Conservation (phyloP, 2,797 vertebrate genomes). For the Leptatherina wallacei region DNA sequence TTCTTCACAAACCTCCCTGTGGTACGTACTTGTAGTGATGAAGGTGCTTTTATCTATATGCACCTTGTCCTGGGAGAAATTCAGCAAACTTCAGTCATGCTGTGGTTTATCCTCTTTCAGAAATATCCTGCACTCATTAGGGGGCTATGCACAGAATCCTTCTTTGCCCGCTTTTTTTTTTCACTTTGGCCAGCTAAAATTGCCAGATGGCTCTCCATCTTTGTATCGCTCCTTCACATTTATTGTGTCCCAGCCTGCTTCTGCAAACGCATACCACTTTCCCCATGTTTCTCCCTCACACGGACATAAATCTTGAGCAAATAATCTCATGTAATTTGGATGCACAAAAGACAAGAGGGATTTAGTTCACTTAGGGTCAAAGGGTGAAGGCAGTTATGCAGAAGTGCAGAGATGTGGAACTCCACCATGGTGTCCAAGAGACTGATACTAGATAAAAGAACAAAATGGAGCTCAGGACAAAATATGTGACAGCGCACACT, state of each 20-base stretch:
- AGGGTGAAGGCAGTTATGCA: slow-evolving; percentile 12
- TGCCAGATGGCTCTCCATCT: slow-evolving; percentile 64
- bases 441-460: slow-evolving; percentile 21
- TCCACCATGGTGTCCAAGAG: slow-evolving; percentile 9
- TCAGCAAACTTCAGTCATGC: slow-evolving; percentile 32
- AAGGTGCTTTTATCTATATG: slow-evolving; percentile 62
- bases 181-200: slow-evolving; percentile 33
- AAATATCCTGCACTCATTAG: slow-evolving; percentile 44
- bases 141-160: slow-evolving; percentile 24
- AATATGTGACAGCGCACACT: slow-evolving; percentile 56
- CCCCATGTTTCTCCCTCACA: slow-evolving; percentile 3
- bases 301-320: slow-evolving; percentile 31
- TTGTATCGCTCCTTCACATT: slow-evolving; percentile 28
- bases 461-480: slow-evolving; percentile 25
- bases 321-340: slow-evolving; percentile 28
- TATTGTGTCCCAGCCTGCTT: slow-evolving; percentile 45
- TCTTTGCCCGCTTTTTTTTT: slow-evolving; percentile 23
- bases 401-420: slow-evolving; percentile 13
- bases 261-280: slow-evolving; percentile 16
- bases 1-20: slow-evolving; percentile 59
- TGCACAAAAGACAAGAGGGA: slow-evolving; percentile 13
- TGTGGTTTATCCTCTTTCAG: slow-evolving; percentile 40
- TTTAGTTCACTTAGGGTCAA: slow-evolving; percentile 25
- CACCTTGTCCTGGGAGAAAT: slow-evolving; percentile 47
- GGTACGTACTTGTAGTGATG: slow-evolving; percentile 51